A percentile compares a stretch with the other conserved stretches of the same genome.
These are phyloP conservation scores for Cotesia typhae DNA, from an alignment of 1,140 invertebrate species.

Conservation along the genomic window DNA sequence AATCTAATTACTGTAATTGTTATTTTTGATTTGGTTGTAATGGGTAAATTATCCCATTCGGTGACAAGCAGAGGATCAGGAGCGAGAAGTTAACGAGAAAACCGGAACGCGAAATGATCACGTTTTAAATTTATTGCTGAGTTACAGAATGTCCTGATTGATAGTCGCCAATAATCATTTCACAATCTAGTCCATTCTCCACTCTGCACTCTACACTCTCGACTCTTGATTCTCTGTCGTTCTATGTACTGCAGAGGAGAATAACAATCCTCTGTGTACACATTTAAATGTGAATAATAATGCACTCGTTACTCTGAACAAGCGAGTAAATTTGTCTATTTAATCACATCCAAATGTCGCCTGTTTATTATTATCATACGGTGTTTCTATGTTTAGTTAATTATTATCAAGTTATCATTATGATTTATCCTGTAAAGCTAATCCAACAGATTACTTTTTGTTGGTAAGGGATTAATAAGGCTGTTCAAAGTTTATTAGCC, in stretches of 20 bases:
- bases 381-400: background rate
- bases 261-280: background rate
- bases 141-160: slow-evolving; percentile 7
- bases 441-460: no score
- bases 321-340: slow-evolving; percentile 19
- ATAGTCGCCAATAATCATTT: slow-evolving; percentile 22
- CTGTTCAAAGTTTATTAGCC: no score
- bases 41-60: background rate
- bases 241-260: background rate
- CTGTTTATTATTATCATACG: background rate
- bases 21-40: background rate
- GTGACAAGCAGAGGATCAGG: slow-evolving; percentile 2
- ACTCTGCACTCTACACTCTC: background rate
- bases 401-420: background rate
- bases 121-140: slow-evolving; percentile 26
- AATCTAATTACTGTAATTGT: background rate
- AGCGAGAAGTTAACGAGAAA: slow-evolving; percentile 31
- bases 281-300: slow-evolving; percentile 5
- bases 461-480: no score
- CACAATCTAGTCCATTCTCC: background rate
- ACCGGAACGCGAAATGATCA: slow-evolving; percentile 34
- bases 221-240: background rate
- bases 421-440: no score
- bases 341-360: background rate
- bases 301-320: slow-evolving; percentile 17